Percentiles rank a stretch among this genome's conserved stretches.
These are phyloP conservation scores for Okapia johnstoni DNA, from an alignment of 2,113 vertebrate genomes.

Conservation along the genomic window DNA sequence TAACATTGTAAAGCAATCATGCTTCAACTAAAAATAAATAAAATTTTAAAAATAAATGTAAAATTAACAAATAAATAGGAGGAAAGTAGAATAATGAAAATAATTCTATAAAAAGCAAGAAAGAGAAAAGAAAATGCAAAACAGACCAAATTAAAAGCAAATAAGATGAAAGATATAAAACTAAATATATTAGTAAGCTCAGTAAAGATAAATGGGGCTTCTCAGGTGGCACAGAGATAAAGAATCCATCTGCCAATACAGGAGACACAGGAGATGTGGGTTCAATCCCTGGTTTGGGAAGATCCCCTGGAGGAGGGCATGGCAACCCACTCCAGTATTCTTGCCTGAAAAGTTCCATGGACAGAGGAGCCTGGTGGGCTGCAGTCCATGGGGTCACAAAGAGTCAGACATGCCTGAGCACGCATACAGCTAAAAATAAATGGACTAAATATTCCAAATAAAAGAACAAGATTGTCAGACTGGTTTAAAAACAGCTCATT, in stretches of 20 bases:
- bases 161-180: neutral
- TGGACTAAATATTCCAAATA: neutral
- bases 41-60: neutral
- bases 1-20: neutral
- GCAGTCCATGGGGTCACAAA: neutral
- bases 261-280: neutral
- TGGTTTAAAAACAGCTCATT: neutral
- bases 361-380: neutral
- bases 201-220: neutral
- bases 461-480: neutral
- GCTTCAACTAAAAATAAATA: neutral
- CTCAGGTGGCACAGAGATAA: neutral
- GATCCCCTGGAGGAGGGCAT: neutral
- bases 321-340: neutral
- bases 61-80: neutral
- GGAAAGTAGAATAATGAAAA: neutral
- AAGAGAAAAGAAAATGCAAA: neutral
- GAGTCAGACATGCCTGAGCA: neutral
- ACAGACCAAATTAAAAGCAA: neutral
- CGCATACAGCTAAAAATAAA: neutral
- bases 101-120: neutral
- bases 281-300: neutral
- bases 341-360: neutral
- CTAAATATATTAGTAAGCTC: neutral
- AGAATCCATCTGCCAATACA: neutral